Evolutionary conservation across 2,888 invertebrate genomes (phyloP), one percentile per base, ranked within the genome.

Genomic region (Stramonita haemastoma): DNA sequence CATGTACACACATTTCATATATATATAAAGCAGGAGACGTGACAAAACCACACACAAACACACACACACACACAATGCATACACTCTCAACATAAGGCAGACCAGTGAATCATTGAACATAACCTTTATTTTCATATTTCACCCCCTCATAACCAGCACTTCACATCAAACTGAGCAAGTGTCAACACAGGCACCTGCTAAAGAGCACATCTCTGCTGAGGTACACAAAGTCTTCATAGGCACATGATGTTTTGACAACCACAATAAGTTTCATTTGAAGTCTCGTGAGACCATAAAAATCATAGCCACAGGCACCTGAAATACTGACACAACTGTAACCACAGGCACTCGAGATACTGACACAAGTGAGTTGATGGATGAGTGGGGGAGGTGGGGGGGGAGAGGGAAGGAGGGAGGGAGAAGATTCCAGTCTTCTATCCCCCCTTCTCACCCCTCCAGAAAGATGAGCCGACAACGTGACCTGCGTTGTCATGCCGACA

Each of bases 181-280:
- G 13, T 13, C 77, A 32, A 13, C 77, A 32, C 77, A 79, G 77
- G 77, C 32, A 19, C 29, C 77, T 79, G 77, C 77, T 79, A 79
- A 79, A 79, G 29, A 79, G 77, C n/a, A 26, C 77, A 79, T 32
- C 77, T 32, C 19, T 17, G 8, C 46, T 32, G 5, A 13, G 19
- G 77, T 32, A 32, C 77, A 32, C 11, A 34, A 32, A 6, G 32
- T 46, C 46, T 46, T 19, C 29, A 34, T 79, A 79, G 77, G 77
- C 77, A 79, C 77, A 79, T 79, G 77, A 79, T 79, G 46, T 79
- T 60, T 60, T 60, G 26, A 73, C 22, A n/a, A 73, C 73, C n/a
- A n/a, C 26, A 26, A 73, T 5, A 79, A n/a, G 17, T 79, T 34
- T 46, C 46, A 46, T 46, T 46, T 46, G 46, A 46, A 46, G 46